phyloP scores from a whole-genome alignment of 1,140 invertebrate genomes.

The Musca domestica region DNA sequence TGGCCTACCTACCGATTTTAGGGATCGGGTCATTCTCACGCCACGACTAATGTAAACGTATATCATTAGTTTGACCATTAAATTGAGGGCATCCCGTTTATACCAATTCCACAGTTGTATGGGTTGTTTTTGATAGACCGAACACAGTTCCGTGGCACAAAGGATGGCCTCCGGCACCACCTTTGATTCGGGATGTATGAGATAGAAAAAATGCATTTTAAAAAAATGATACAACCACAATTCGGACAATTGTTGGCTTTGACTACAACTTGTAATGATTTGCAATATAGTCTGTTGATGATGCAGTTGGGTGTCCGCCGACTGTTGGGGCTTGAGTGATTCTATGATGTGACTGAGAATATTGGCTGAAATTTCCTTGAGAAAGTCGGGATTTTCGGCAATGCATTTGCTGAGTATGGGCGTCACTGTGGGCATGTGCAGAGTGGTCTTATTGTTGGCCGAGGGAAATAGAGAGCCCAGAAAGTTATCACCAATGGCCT shows the following conservation, averaged over 20 bases:
- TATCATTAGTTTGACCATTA: slow-evolving; percentile 61
- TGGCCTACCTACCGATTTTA: slow-evolving; percentile 54
- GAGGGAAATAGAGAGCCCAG: not conserved
- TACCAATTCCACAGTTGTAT: slow-evolving; percentile 67
- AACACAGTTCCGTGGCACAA: slow-evolving; percentile 62
- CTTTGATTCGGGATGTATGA: slow-evolving; percentile 64
- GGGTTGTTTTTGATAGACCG: slow-evolving; percentile 58
- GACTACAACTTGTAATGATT: slow-evolving; percentile 32
- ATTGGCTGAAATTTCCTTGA: slow-evolving; percentile 4
- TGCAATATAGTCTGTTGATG: slow-evolving; percentile 28
- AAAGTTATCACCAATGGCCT: not conserved
- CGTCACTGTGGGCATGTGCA: slow-evolving; percentile 13
- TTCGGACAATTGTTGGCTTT: slow-evolving; percentile 45
- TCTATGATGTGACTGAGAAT: slow-evolving; percentile 14
- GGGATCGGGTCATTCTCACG: slow-evolving; percentile 51
- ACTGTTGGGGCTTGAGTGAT: not conserved
- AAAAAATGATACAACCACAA: slow-evolving; percentile 58
- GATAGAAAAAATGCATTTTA: slow-evolving; percentile 64
- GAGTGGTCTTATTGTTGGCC: not conserved
- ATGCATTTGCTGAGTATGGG: slow-evolving; percentile 9
- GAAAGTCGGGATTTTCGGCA: not conserved
- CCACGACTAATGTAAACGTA: slow-evolving; percentile 59
- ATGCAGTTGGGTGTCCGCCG: not conserved
- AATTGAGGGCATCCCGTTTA: slow-evolving; percentile 63
- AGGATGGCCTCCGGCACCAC: slow-evolving; percentile 62